phyloP scores from a whole-genome alignment of 2,113 vertebrate genomes.

The Sitta europaea region DNA sequence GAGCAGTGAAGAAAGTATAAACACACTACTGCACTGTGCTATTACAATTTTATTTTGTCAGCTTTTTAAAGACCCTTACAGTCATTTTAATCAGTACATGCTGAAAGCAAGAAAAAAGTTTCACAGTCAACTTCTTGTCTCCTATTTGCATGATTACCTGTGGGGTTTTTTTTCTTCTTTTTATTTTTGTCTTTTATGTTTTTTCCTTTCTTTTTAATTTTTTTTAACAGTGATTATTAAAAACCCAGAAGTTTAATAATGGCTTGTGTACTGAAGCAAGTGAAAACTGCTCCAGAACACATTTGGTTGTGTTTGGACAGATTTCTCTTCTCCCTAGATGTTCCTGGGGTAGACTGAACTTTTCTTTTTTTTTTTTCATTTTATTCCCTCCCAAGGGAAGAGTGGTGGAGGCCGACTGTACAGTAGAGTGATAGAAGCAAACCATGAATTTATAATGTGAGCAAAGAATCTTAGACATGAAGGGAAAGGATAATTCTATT shows the following conservation, averaged over 20 bases:
- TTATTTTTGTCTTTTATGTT: no score
- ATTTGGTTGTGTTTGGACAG: neutral
- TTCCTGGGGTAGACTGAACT: neutral
- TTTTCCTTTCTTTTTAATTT: accelerated
- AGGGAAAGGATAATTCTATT: neutral
- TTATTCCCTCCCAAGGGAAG: neutral
- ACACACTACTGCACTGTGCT: neutral
- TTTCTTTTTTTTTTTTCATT: neutral
- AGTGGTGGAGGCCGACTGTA: neutral
- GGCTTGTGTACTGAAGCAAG: neutral
- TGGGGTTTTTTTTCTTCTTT: neutral
- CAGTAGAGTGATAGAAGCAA: neutral
- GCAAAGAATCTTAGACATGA: neutral
- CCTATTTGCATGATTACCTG: neutral
- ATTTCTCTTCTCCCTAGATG: neutral
- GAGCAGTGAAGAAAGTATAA: neutral
- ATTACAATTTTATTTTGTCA: neutral
- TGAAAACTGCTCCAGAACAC: neutral
- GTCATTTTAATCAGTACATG: neutral
- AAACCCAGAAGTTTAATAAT: neutral
- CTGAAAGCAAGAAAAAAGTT: neutral
- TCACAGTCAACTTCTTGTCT: neutral
- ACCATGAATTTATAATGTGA: neutral
- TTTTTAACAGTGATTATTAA: neutral
- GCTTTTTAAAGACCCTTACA: neutral